Base-by-base conservation (phyloP, 2,888 invertebrate genomes). In the Agapostemon virescens region DNA sequence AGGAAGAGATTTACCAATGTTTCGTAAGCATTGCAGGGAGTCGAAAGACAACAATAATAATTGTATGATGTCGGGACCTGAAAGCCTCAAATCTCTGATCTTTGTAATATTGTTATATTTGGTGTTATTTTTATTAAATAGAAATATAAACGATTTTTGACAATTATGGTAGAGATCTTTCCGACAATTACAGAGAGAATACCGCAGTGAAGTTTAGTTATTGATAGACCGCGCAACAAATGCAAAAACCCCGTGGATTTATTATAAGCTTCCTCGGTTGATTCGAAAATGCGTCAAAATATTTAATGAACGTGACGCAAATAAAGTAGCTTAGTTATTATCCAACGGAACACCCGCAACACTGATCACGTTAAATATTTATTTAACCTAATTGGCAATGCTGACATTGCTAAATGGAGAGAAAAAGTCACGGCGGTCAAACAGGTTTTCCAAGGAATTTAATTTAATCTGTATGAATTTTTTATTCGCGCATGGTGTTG, bases 391-490 rank as follows among this genome's bases (percentile, higher is more conserved):
- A 33, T 33, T 30, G 9, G 0, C 9, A 61, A 61, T 20, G 3
- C 33, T 26, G 15, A 55, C 26, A 13, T 52, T 52, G 13, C 5
- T 2, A 23, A 26, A 58, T 26, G 30, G 6, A 30, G 20, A 33
- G 33, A 33, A 5, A n/a, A 13, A 63, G 33, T 33, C n/a, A 20
- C n/a, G n/a, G 9, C 33, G n/a, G 15, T 13, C n/a, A 0, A 33
- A 68, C 20, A n/a, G 36, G 23, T 33, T 68, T 33, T 15, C 45
- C 33, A 63, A 63, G 36, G 33, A 63, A 63, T 63, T 63, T 63
- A 13, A 68, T 68, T 49, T 42, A 67, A 42, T 52, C 36, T 11
- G 17, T 23, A 15, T 58, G 13, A 26, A 49, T 36, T 26, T 63
- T 68, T 75, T 23, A 52, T 42, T 42, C 40, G 26, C 0, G 30